Evolutionary conservation across 2,113 vertebrate genomes (phyloP).

Genomic region (Potamarius usumacintae): DNA sequence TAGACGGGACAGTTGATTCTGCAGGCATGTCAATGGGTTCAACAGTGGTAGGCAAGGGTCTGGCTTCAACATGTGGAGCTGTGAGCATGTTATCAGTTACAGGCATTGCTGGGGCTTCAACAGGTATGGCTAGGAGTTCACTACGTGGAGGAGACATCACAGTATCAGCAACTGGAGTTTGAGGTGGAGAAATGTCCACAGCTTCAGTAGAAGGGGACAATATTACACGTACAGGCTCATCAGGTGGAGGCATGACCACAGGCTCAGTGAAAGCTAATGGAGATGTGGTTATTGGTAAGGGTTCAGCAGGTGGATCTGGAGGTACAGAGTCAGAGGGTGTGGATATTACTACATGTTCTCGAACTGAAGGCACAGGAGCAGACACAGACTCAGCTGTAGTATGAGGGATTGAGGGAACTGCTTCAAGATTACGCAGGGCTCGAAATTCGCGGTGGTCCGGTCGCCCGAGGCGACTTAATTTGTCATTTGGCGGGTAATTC

Average conservation of each 20-base stretch:
- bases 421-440: slow-evolving; percentile 22
- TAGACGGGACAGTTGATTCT: background rate
- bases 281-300: background rate
- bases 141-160: background rate
- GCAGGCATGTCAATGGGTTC: background rate
- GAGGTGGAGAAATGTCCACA: background rate
- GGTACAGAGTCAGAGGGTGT: background rate
- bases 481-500: too few relatives aligned
- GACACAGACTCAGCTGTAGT: background rate
- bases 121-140: background rate
- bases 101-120: background rate
- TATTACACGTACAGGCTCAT: slow-evolving; percentile 7
- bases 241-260: background rate
- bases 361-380: slow-evolving; percentile 19
- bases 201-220: background rate
- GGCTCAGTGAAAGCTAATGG: slow-evolving; percentile 1
- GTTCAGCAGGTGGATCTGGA: slow-evolving; percentile 7
- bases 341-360: slow-evolving; percentile 24
- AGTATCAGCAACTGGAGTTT: background rate
- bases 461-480: too few relatives aligned
- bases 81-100: background rate
- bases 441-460: too few relatives aligned
- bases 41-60: background rate
- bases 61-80: slow-evolving; percentile 4
- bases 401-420: background rate